These are phyloP conservation scores for Distichodus sexfasciatus DNA, from an alignment of 2,797 vertebrate species.

Conservation along the genomic window DNA sequence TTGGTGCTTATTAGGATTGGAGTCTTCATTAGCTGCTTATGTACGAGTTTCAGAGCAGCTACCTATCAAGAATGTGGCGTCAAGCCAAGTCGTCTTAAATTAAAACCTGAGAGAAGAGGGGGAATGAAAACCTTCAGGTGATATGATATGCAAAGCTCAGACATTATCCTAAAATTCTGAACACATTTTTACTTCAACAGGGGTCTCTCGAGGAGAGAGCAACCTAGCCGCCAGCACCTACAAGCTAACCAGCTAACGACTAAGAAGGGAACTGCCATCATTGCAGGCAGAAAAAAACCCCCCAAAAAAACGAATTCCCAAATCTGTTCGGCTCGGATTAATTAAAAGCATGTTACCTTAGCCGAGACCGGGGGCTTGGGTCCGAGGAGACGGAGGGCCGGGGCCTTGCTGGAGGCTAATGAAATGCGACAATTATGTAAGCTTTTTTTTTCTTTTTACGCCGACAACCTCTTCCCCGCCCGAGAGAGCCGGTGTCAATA, in stretches of 20 bases:
- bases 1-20: too few species aligned
- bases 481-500: conserved; percentile 45
- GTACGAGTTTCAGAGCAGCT: too few species aligned
- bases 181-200: neutral
- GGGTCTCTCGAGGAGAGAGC: neutral
- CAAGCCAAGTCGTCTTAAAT: neutral
- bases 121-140: neutral
- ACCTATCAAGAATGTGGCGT: too few species aligned
- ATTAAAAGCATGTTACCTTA: conserved; percentile 61
- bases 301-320: too few species aligned
- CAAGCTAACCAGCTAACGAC: too few species aligned
- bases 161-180: neutral
- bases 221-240: too few species aligned
- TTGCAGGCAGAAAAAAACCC: too few species aligned
- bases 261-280: conserved; percentile 5
- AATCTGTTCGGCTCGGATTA: conserved; percentile 53
- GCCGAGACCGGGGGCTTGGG: conserved; percentile 33
- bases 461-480: too few species aligned
- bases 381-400: conserved; percentile 37
- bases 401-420: conserved; percentile 47
- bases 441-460: too few species aligned
- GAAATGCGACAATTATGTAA: conserved; percentile 57
- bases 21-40: too few species aligned
- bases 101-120: neutral
- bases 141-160: neutral